Percentiles rank a stretch among this genome's conserved stretches.
Evolutionary conservation across 1,140 invertebrate genomes (phyloP).

Genomic region (Sitophilus oryzae): DNA sequence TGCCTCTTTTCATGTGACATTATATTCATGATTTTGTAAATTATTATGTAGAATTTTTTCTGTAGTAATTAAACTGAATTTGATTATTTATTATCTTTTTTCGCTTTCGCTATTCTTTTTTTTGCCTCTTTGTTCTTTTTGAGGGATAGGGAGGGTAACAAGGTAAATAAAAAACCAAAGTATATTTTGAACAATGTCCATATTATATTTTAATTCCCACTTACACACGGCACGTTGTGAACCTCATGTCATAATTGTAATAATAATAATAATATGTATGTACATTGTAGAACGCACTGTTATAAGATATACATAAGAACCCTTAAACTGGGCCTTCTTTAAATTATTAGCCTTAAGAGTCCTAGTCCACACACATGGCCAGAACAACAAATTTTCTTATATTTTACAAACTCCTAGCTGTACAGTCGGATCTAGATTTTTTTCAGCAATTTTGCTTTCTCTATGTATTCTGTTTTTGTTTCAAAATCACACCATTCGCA

Average conservation of each 20-base stretch:
- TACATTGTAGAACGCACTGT: conserved; percentile 62
- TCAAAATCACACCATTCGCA: conserved; percentile 38
- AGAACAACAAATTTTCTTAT: conserved; percentile 41
- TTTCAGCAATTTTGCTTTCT: conserved; percentile 23
- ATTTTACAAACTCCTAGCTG: conserved; percentile 48
- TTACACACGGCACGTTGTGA: conserved; percentile 81
- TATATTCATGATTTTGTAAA: too few relatives aligned
- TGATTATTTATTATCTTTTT: too few relatives aligned
- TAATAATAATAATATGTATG: conserved; percentile 53
- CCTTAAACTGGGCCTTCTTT: conserved; percentile 27
- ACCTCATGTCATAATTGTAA: conserved; percentile 59
- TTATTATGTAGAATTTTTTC: too few relatives aligned
- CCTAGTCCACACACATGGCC: conserved; percentile 34
- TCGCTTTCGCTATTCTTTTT: too few relatives aligned
- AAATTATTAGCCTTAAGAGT: conserved; percentile 23
- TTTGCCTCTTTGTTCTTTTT: not conserved
- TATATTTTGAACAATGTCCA: conserved; percentile 72
- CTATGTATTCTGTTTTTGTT: too few relatives aligned
- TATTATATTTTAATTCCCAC: conserved; percentile 78
- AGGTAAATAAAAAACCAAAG: conserved; percentile 22
- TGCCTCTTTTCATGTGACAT: too few relatives aligned
- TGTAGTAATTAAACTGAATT: too few relatives aligned
- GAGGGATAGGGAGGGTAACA: not conserved
- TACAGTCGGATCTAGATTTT: conserved; percentile 43
- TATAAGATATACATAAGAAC: conserved; percentile 55